Evolutionary conservation across 2,797 vertebrate species (phyloP), one percentile per base, ranked within the genome.

Genomic region (Sparus aurata): DNA sequence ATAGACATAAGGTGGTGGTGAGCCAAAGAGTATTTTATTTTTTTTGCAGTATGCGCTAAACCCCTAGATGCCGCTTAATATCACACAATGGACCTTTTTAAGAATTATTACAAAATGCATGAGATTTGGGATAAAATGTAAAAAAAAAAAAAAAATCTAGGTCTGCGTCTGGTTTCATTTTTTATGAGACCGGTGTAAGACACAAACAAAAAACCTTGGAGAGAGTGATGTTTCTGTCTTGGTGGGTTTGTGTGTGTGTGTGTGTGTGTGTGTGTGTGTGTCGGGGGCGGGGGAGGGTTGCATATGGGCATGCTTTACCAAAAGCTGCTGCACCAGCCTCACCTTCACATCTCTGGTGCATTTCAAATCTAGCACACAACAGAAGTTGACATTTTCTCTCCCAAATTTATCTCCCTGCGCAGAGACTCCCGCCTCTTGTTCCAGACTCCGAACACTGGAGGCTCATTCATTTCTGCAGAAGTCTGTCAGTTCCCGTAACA

Each of bases 341-440:
- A 90, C 84, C 88, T 86, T 84, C 78, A 74, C 81, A 57, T 90
- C 85, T 89, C 53, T 2, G 55, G 67, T 87, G 88, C 64, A 78
- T 89, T 87, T 89, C 67, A 82, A 87, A 91, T 86, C 74, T 41
- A 75, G 80, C 81, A 67, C 80, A 89, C 79, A 86, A 90, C 83
- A 89, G 80, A 90, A 89, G 89, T 83, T 94, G 94, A 94, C 93
- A 94, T 95, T 94, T 93, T 88, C 80, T 71, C 67, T 79, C 73
- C 85, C 89, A 93, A 92, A 87, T 93, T 87, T 93, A 93, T 91
- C 87, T 83, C 87, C 60, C 61, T 57, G 69, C 69, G 43, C 84
- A 47, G 77, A 84, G 68, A 83, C 73, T 80, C 52, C 45, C 41
- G 68, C 86, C 74, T 87, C 77, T 71, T 86, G 80, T 80, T 84